Percentiles rank a stretch among this genome's conserved stretches.
Evolutionary conservation across 1,140 invertebrate genomes (phyloP).

Genomic region (Acyrthosiphon pisum): DNA sequence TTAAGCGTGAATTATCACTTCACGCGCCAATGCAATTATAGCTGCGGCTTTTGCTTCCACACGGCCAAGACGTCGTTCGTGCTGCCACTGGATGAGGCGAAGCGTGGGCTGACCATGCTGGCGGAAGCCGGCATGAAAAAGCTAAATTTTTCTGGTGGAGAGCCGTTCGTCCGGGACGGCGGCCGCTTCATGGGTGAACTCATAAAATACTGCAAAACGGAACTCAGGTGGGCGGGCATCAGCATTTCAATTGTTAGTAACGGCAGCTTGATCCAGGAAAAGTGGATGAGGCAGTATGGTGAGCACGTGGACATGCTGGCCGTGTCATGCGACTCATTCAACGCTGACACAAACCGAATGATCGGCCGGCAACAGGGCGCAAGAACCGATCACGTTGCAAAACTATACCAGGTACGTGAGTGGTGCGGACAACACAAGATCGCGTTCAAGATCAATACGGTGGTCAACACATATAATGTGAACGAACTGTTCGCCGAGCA

Average conservation of each 20-base stretch:
- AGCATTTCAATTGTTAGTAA: slow-evolving; percentile 66
- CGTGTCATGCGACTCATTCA: slow-evolving; percentile 65
- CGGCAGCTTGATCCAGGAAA: slow-evolving; percentile 62
- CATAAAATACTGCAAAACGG: slow-evolving; percentile 63
- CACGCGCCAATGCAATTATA: slow-evolving; percentile 64
- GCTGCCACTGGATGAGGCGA: slow-evolving; percentile 63
- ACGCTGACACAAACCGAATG: slow-evolving; percentile 63
- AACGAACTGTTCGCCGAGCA: slow-evolving; percentile 65
- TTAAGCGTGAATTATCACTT: slow-evolving; percentile 65
- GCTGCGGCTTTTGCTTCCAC: slow-evolving; percentile 66
- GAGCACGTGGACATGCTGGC: slow-evolving; percentile 64
- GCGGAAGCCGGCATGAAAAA: slow-evolving; percentile 64
- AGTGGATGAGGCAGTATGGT: slow-evolving; percentile 64
- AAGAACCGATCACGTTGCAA: slow-evolving; percentile 63
- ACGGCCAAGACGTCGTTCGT: slow-evolving; percentile 64
- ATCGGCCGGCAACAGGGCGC: slow-evolving; percentile 64
- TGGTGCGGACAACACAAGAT: slow-evolving; percentile 65
- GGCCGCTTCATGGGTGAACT: slow-evolving; percentile 63
- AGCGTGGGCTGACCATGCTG: slow-evolving; percentile 62
- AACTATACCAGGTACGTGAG: slow-evolving; percentile 63
- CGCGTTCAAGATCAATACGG: slow-evolving; percentile 67
- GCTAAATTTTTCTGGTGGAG: slow-evolving; percentile 65
- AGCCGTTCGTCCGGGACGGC: slow-evolving; percentile 63
- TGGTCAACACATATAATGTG: slow-evolving; percentile 66
- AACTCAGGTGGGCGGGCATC: slow-evolving; percentile 60